Evolutionary conservation across 2,888 invertebrate species (phyloP), one percentile per base, ranked within the genome.

Genomic region (Acrobasis consociella): DNA sequence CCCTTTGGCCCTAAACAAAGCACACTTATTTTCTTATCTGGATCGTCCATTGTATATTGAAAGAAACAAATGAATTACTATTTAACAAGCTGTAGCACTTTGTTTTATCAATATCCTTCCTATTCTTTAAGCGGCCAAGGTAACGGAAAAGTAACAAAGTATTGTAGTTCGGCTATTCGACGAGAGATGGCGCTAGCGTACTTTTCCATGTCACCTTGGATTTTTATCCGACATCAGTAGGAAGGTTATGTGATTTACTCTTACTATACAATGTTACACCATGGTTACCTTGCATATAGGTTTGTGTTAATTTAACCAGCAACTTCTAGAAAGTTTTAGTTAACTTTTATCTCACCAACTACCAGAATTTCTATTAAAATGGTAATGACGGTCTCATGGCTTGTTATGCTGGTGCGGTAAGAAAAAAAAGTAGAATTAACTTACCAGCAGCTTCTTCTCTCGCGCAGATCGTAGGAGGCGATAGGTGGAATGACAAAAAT

Each of bases 1-100:
- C 96, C 95, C 65, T 94, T 94, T 0, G 97, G 97, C 0, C 97
- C 97, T 39, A 97, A 86, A 73, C 97, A 97, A 9, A 97, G 74
- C 9, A 92, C 82, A 62, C 76, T 77, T 46, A 93, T 93, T 75
- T 81, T 87, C 17, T 84, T 85, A n/a, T 91, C 91, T 17, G 74
- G 75, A 16, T 91, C 91, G 22, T 91, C 91, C 90, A 91, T 91
- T 52, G 22, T 55, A 55, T 31, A 31, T 7, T 31, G 31, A 31
- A 31, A 37, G 22, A 51, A 15, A 50, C 49, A 50, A 50, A 16
- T 46, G 42, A 46, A 58, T 58, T 46, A 58, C n/a, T 31, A 10
- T 58, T 59, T 62, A 13, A 50, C 52, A 51, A 9, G 49, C 60
- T 31, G 8, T 31, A 39, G 13, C 50, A 11, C 37, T 16, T 62